Evolutionary conservation across 1,140 invertebrate genomes (phyloP), one percentile per base, ranked within the genome.

Genomic region (Drosophila kepulauana): DNA sequence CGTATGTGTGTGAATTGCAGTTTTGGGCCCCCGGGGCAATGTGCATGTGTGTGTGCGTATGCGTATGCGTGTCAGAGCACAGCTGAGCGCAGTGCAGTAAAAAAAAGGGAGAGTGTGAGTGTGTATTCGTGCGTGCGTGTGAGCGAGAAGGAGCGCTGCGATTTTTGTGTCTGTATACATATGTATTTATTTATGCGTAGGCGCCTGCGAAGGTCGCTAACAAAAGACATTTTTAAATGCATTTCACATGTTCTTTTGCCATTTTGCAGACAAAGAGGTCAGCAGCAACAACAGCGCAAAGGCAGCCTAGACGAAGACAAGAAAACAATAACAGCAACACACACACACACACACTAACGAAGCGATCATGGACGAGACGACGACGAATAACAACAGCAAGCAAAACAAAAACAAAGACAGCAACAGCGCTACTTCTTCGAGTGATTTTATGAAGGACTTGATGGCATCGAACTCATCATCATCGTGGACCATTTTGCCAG

Each of bases 401-500:
- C 35, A 7, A 38, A 75, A 20, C 35, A 38, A 48, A 11, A 52
- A n/a, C 56, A 61, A 8, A 38, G 64, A 41, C 25, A 63, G 46
- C 8, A 5, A 13, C n/a, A 20, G 38, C 4, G 5, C 41, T 38
- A 1, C 7, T 15, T 5, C 38, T 33, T 33, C 33, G 5, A 33
- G 35, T 35, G 13, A 57, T 2, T 15, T 16, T n/a, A 35, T 41
- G 1, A 49, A 52, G n/a, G 48, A 28, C 28, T 51, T 68, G 6
- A 79, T 67, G 49, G 78, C 74, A 38, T 84, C 71, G 38, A 70
- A 61, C 41, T 66, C 74, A 20, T 84, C 71, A 13, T 79, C 71
- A 13, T 79, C 80, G 5, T 84, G 81, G 81, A 84, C 81, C 13
- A 84, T 84, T 35, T 28, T 84, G 16, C 81, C 81, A 35, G 57